These are phyloP conservation scores for Microtus montanus DNA, from an alignment of 2,113 vertebrate species.

Conservation along the genomic window DNA sequence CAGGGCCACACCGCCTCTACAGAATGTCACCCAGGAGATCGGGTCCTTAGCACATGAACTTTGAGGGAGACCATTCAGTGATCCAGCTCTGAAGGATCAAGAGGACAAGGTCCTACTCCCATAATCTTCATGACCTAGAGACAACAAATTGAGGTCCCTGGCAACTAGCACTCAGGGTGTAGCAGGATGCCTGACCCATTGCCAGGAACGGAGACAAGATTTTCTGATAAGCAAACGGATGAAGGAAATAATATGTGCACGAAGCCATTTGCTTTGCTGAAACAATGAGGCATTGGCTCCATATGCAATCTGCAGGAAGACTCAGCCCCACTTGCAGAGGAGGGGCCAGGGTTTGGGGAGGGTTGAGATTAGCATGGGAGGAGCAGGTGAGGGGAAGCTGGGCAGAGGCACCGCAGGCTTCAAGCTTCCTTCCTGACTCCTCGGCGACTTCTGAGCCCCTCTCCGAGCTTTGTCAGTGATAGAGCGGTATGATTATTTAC, in stretches of 20 bases:
- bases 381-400: neutral
- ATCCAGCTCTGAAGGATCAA: rapidly evolving
- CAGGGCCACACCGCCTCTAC: no score
- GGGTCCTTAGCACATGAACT: neutral
- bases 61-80: neutral
- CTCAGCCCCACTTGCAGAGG: no score
- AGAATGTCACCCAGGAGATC: neutral
- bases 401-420: rapidly evolving
- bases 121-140: rapidly evolving
- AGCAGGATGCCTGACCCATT: no score
- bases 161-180: rapidly evolving
- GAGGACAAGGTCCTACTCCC: neutral
- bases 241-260: neutral
- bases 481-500: slow-evolving; percentile 16
- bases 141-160: neutral
- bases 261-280: neutral
- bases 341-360: rapidly evolving
- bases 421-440: neutral
- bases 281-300: neutral
- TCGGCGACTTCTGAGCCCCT: neutral
- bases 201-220: neutral
- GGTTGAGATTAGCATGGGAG: rapidly evolving
- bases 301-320: neutral
- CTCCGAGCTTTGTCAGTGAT: neutral
- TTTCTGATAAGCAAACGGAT: neutral